Evolutionary conservation across 2,797 vertebrate genomes (phyloP), one percentile per base, ranked within the genome.

Genomic region (Poliocrania exsul): DNA sequence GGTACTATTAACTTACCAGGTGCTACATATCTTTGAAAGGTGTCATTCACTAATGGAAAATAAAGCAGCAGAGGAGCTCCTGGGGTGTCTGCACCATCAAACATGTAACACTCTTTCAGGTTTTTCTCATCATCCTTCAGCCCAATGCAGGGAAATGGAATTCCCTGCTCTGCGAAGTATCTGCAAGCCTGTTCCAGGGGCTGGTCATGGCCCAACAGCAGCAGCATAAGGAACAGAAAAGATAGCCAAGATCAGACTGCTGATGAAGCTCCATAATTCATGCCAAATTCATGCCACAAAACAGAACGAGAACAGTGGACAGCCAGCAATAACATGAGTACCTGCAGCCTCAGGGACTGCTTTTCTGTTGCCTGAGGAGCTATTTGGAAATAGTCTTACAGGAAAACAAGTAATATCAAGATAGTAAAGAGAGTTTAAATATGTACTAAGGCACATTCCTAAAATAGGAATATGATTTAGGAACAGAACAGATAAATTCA

Each of bases 31-130:
- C 95, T 93, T 84, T 97, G 97, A 94, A 98, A 99, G 54, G 98
- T 98, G 88, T 97, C 86, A 13, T 98, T 98, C 95, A 98, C 97
- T 60, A 99, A 90, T 1, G 99, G 98, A 81, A 99, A 98, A 95
- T 98, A 98, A 82, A 98, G 80, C 85, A 99, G 97, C 2, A 98
- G 95, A 67, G 98, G 99, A 66, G 98, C 97, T 19, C 95, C 90
- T 1, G 97, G 96, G 42, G 97, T 97, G 0, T 98, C 93, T 66
- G 97, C 82, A 46, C 98, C 96, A 17, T 96, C 93, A 4, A 98
- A 97, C 79, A 99, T 96, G 65, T 99, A 99, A 57, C 98, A 98
- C 64, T 99, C 99, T 73, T 97, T 98, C 78, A 98, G 85, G 8
- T 97, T 95, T 37, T 97, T 97, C 57, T 97, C 97, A 16, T 98